phyloP scores from a whole-genome alignment of 2,113 vertebrate genomes.

The Suncus etruscus region DNA sequence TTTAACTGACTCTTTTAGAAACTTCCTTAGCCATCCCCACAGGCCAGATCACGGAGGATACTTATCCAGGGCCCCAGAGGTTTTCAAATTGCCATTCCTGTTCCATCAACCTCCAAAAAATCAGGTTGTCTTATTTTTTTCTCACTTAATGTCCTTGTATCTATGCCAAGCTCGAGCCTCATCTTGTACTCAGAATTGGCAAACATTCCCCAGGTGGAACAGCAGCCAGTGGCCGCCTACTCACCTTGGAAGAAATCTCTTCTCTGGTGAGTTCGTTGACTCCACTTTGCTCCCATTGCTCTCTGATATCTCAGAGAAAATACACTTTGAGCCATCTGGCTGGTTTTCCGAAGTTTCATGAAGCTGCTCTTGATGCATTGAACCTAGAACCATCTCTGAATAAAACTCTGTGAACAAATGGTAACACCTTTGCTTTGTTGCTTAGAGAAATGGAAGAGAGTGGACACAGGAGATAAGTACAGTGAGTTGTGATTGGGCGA shows the following conservation, averaged over 20 bases:
- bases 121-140: conserved; percentile 13
- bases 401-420: not conserved
- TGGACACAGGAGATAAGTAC: not conserved
- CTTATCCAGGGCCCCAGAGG: not conserved
- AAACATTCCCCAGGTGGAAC: not conserved
- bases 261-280: not conserved
- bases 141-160: conserved; percentile 14
- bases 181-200: conserved; percentile 42
- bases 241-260: not conserved
- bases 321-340: not conserved
- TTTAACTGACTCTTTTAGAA: not conserved
- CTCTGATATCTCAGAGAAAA: not conserved
- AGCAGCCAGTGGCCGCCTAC: conserved; percentile 12
- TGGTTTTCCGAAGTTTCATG: not conserved
- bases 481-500: not conserved
- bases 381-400: not conserved
- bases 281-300: not conserved
- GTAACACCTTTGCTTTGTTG: not conserved
- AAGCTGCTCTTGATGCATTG: not conserved
- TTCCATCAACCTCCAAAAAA: not conserved
- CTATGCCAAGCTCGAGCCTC: conserved; percentile 54
- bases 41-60: not conserved
- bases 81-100: conserved; percentile 21
- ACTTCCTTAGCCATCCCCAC: not conserved
- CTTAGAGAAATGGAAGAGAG: not conserved